A percentile compares a stretch with the other conserved stretches of the same genome.
phyloP scores from a whole-genome alignment of 2,113 vertebrate genomes.

The Pangasianodon gigas region DNA sequence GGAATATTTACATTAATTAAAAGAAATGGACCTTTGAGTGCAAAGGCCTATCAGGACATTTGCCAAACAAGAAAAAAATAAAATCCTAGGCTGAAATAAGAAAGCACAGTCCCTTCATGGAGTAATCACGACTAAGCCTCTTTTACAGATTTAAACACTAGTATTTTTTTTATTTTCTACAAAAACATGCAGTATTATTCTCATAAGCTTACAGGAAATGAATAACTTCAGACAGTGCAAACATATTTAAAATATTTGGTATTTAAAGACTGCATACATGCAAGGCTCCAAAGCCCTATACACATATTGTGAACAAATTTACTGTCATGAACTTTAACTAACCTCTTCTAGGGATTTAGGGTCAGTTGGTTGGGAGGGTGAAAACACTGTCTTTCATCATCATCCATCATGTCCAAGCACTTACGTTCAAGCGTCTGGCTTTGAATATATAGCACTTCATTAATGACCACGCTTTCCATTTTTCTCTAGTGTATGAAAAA shows the following conservation, averaged over 20 bases:
- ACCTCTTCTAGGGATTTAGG: conserved; percentile 37
- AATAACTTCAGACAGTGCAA: conserved; percentile 35
- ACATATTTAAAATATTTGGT: conserved; percentile 47
- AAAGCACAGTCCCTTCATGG: conserved; percentile 52
- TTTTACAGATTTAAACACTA: conserved; percentile 37
- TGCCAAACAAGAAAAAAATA: conserved; percentile 32
- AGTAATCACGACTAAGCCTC: conserved; percentile 18
- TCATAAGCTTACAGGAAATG: conserved; percentile 17
- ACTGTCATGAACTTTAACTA: conserved; percentile 42
- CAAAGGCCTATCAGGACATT: neutral
- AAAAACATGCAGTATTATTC: conserved; percentile 33
- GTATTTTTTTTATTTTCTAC: conserved; percentile 51
- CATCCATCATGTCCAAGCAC: conserved; percentile 48
- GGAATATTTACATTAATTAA: conserved; percentile 5
- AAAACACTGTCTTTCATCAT: conserved; percentile 28
- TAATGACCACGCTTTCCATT: conserved; percentile 33
- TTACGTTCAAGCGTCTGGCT: conserved; percentile 44
- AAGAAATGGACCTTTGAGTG: conserved; percentile 1
- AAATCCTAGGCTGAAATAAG: conserved; percentile 1
- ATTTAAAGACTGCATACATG: conserved; percentile 40
- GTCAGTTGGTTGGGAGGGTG: conserved; percentile 8
- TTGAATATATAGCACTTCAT: conserved; percentile 53
- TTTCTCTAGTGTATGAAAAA: conserved; percentile 37
- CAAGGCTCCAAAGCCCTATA: conserved; percentile 42
- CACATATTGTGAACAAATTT: conserved; percentile 33